Evolutionary conservation across 2,113 vertebrate species (phyloP).

Genomic region (Pampusana beccarii): DNA sequence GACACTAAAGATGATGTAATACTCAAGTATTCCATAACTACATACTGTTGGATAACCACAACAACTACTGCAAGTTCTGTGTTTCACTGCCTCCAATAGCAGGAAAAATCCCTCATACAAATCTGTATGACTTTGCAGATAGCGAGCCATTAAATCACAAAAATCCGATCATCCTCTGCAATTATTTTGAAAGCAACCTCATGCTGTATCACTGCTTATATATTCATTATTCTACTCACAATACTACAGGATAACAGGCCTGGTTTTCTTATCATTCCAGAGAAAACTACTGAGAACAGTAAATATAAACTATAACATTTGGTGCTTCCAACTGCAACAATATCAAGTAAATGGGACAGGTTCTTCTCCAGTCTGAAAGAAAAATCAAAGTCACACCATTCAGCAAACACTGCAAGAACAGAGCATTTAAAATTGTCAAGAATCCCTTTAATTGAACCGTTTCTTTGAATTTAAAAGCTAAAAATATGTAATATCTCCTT

Average conservation of each 20-base stretch:
- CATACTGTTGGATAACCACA: neutral
- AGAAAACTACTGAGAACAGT: neutral
- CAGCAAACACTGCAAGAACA: neutral
- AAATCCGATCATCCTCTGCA: neutral
- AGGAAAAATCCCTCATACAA: neutral
- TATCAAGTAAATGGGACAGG: neutral
- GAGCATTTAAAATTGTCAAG: neutral
- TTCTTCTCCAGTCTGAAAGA: neutral
- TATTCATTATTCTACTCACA: neutral
- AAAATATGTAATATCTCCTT: neutral
- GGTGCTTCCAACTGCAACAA: neutral
- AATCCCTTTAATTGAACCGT: neutral
- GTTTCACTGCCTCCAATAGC: neutral
- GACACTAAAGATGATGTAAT: neutral
- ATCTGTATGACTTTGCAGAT: neutral
- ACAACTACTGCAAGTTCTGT: neutral
- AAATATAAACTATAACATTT: neutral
- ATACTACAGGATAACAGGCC: neutral
- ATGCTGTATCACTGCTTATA: neutral
- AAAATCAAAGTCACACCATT: neutral
- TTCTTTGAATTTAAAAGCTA: neutral
- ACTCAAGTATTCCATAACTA: neutral
- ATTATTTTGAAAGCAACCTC: neutral
- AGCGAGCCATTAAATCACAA: neutral
- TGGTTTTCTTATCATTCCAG: neutral